Evolutionary conservation across 2,113 vertebrate genomes (phyloP), one percentile per base, ranked within the genome.

Genomic region (Centrocercus urophasianus): DNA sequence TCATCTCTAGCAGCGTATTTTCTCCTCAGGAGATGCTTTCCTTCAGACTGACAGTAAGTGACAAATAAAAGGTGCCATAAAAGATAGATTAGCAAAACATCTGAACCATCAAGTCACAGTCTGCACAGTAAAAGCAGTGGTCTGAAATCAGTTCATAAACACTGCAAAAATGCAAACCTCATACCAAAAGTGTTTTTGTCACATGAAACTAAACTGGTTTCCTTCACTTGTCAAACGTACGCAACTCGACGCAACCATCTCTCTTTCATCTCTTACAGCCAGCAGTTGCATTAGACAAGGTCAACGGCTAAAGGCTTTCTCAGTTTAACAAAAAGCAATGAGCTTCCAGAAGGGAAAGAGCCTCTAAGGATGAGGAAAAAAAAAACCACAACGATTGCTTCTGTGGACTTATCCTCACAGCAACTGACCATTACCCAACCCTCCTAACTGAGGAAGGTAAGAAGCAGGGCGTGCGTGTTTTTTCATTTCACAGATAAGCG

Each of bases 221-320:
- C 54, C 88, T 88, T 95, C 93, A 93, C 83, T 93, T 95, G 88
- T 94, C 95, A 93, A 86, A 89, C 5, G 38, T 27, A 83, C 28
- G 77, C 90, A 90, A 94, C 73, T 71, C 60, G 72, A 95, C 85
- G 88, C 47, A 91, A 47, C 61, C 61, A 71, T 67, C 88, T 88
- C 80, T 72, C 82, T 95, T 93, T 90, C 72, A 91, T 88, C 92
- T 86, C 83, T 92, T 75, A 91, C 42, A 88, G 78, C 57, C 80
- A 93, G 79, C 38, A 78, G 72, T 63, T 91, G 76, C 86, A 86
- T 52, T 45, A 86, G 48, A 93, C 76, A 94, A 92, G 90, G 92
- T 81, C 52, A 93, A 54, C 3, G 45, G 73, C 60, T 81, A 92
- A n/a, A 78, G 50, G 5, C 11, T 81, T 93, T 69, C 90, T 34